Conservation (phyloP, 2,113 vertebrate species). For the Pavo muticus region DNA sequence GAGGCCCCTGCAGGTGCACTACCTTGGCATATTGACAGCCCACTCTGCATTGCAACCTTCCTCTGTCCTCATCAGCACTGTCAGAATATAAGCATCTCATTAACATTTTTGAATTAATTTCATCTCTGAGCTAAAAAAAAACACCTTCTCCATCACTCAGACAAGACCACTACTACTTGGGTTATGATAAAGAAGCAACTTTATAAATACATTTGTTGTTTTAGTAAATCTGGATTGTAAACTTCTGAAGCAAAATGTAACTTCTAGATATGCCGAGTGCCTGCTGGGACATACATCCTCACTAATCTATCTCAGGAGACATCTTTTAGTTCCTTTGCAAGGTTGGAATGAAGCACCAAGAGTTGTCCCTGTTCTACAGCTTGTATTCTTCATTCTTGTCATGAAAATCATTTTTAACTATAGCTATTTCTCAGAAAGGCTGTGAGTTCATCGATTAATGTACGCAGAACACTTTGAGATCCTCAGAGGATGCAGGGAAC, state of each 20-base stretch:
- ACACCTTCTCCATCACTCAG: neutral
- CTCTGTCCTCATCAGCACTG: neutral
- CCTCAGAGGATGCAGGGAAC: neutral
- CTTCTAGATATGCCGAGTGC: neutral
- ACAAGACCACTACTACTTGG: neutral
- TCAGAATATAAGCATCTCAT: neutral
- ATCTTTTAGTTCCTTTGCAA: fast-evolving
- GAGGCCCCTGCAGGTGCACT: neutral
- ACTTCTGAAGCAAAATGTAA: neutral
- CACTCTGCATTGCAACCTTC: neutral
- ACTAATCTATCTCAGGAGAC: fast-evolving
- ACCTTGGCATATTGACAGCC: neutral
- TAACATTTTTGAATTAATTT: constrained; percentile 15
- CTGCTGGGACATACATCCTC: neutral
- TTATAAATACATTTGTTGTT: neutral
- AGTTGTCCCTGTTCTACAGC: neutral
- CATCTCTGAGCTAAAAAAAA: neutral
- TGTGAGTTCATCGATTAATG: neutral
- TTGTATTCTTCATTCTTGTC: neutral
- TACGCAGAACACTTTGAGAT: neutral
- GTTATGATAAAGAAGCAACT: neutral
- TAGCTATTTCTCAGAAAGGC: neutral
- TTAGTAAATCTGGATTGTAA: neutral
- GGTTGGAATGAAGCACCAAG: neutral
- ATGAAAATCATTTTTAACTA: neutral